Base-by-base conservation (phyloP, 2,797 vertebrate genomes). In the Gobionotothen gibberifrons region DNA sequence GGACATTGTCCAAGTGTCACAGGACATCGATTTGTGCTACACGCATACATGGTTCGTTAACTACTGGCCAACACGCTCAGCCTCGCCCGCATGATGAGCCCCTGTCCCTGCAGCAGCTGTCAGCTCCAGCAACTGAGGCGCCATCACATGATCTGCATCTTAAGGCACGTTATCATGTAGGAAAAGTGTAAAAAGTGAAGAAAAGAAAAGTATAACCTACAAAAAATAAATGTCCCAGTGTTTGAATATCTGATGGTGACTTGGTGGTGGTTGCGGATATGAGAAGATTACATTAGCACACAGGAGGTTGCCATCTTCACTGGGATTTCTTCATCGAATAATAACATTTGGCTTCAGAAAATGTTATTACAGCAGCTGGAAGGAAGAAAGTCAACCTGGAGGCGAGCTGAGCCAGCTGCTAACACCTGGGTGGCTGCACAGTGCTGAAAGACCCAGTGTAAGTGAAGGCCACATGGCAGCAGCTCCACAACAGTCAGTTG, bases 301-400 rank as follows among this genome's bases (percentile, higher is more conserved):
- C 82, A 92, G 88, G 75, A 90, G 84, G 90, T 76, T 87, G 89
- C 87, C 84, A 85, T 91, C 72, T 84, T 87, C 87, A 83, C 75
- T 86, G 78, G 81, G 85, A 90, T 93, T 90, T 89, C 84, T 87
- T 85, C 86, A 87, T 76, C 74, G 92, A 94, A 93, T 94, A 94
- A 94, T 87, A 92, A 91, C 88, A 92, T 95, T 94, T 94, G 76
- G 87, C 85, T 84, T 71, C 86, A 90, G 86, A 84, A 93, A 93
- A 95, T 94, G 92, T 70, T 88, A 92, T 95, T 94, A 93, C 72
- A 85, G 90, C 86, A 89, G 85, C 87, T 88, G 83, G 77, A 69
- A 83, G 69, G 77, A 86, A 77, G 61, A 86, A 77, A 76, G 57
- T 78, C 42, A 86, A 89, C 69, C 78, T 77, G 57, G 81, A 89